These are phyloP conservation scores for Ditylenchus weischeri DNA, from an alignment of 2,888 invertebrate genomes.

Conservation along the genomic window DNA sequence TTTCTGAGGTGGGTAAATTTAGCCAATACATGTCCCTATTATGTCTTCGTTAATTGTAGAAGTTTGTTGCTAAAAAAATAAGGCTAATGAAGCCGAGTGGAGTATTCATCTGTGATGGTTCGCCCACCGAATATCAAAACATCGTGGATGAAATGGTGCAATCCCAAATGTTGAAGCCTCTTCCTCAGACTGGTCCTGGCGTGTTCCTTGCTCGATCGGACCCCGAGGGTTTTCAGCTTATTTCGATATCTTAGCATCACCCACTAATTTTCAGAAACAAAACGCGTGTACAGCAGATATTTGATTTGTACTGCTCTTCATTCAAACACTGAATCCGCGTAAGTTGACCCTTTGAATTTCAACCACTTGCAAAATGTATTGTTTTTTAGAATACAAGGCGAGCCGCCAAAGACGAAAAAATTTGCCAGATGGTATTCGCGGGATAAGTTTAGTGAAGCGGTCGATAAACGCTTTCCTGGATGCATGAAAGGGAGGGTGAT, in stretches of 20 bases:
- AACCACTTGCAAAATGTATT: no score
- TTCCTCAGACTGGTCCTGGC: background rate
- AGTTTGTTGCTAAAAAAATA: conserved; percentile 21
- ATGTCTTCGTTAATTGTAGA: conserved; percentile 1
- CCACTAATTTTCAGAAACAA: background rate
- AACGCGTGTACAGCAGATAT: background rate
- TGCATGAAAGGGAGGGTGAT: conserved; percentile 76
- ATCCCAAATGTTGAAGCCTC: background rate
- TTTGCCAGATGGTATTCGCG: conserved; percentile 75
- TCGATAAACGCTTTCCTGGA: conserved; percentile 78
- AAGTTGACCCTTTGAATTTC: background rate
- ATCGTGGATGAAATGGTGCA: conserved; percentile 7
- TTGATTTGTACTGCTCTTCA: background rate
- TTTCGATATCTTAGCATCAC: no score
- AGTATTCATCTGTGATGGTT: conserved; percentile 24
- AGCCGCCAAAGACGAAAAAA: background rate
- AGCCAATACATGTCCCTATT: background rate
- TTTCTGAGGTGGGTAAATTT: no score
- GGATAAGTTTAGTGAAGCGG: conserved; percentile 74
- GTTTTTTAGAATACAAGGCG: no score
- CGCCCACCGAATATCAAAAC: conserved; percentile 9
- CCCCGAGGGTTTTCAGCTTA: conserved; percentile 8
- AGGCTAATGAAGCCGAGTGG: conserved; percentile 17
- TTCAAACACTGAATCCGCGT: background rate
- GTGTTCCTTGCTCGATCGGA: conserved; percentile 9